A percentile compares a stretch with the other conserved stretches of the same genome.
Evolutionary conservation across 1,140 invertebrate genomes (phyloP).

Genomic region (Drosophila orena): DNA sequence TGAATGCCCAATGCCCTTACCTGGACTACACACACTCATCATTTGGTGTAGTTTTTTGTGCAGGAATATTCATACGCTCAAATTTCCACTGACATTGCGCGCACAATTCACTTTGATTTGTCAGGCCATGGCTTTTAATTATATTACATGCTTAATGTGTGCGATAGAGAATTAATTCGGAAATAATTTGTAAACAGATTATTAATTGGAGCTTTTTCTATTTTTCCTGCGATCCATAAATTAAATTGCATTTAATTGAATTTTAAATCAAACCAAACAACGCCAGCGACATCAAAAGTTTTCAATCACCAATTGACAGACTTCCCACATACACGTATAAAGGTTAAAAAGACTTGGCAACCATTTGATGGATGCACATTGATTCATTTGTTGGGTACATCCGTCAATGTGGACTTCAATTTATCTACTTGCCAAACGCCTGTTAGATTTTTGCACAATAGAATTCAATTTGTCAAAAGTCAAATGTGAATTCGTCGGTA

Average conservation of each 20-base stretch:
- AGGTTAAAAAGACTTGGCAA: slow-evolving; percentile 8
- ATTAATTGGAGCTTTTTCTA: slow-evolving; percentile 51
- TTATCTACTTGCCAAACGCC: slow-evolving; percentile 14
- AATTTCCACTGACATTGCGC: slow-evolving; percentile 24
- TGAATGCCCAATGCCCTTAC: neutral
- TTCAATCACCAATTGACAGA: slow-evolving; percentile 12
- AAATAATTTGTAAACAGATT: slow-evolving; percentile 46
- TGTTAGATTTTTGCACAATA: slow-evolving; percentile 27
- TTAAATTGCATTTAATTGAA: slow-evolving; percentile 56
- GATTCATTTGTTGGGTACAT: slow-evolving; percentile 15
- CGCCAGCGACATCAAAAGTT: slow-evolving; percentile 18
- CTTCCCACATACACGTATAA: slow-evolving; percentile 9
- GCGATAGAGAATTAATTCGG: slow-evolving; percentile 46
- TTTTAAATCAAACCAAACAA: slow-evolving; percentile 43
- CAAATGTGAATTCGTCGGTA: slow-evolving; percentile 32
- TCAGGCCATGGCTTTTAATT: slow-evolving; percentile 50
- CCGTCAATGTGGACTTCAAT: slow-evolving; percentile 15
- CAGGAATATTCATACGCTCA: neutral
- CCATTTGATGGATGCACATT: slow-evolving; percentile 25
- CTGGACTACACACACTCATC: neutral
- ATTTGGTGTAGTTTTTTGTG: too few relatives aligned
- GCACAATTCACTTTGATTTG: slow-evolving; percentile 44
- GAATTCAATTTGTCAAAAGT: slow-evolving; percentile 38
- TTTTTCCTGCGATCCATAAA: slow-evolving; percentile 14
- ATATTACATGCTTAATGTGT: slow-evolving; percentile 31